Base-by-base conservation (phyloP, 1,140 invertebrate species). In the Nilaparvata lugens region DNA sequence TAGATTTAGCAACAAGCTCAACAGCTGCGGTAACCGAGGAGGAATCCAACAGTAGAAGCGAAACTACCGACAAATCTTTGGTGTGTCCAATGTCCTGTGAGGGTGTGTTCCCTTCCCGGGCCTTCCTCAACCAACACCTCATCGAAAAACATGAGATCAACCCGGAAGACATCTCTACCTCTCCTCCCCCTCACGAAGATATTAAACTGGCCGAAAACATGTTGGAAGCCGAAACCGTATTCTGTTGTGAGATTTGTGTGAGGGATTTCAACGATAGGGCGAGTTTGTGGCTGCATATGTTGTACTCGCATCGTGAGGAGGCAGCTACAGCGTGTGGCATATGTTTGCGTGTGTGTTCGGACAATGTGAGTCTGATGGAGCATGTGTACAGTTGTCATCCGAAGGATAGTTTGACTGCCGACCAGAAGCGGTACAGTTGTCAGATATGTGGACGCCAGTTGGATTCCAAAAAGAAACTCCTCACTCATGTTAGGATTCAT, bases 381-480 rank as follows among this genome's bases (percentile, higher is more conserved):
- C 81, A 83, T 58, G 72, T 81, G 0, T 74, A 78, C 59, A 74
- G 73, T 65, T 79, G 78, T 61, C 72, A 75, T 16, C 73, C 67
- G 16, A 61, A 63, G 45, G 64, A 64, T 18, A 63, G 54, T 24
- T 24, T 60, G 6, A 62, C 60, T 7, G 56, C 67, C 19, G 64
- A 69, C 9, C 66, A 69, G 58, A 62, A 68, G 24, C 60, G 70
- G 3, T 71, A 71, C 45, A 66, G 64, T 24, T 67, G 66, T 55
- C 76, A 78, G n/a, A 75, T 83, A n/a, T 83, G 81, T 65, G 76
- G 75, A 18, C 75, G 80, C 57, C 79, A 80, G 57, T 79, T 82
- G 52, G 79, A 83, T 67, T 80, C 79, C 6, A 71, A 75, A 18
- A 79, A 81, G 62, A 78, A 77, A 61, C 67, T 83, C 31, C 77